Evolutionary conservation across 1,140 invertebrate genomes (phyloP), one percentile per base, ranked within the genome.

Genomic region (Matsumurasca onukii): DNA sequence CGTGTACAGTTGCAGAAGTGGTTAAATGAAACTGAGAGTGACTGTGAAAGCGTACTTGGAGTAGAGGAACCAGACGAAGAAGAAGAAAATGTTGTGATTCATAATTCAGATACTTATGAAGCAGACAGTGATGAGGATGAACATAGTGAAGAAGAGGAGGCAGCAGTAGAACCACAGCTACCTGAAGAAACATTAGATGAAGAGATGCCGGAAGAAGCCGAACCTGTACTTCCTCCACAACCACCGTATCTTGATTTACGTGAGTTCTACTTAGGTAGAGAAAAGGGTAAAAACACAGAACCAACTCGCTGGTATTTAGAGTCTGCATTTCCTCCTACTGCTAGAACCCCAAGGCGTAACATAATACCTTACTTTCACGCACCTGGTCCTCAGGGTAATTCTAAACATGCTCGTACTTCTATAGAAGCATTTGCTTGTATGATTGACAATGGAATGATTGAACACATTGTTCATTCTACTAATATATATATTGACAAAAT

Each of bases 21-120:
- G 27, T 61, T 61, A 29, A 27, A 15, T 5, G 63, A 66, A 69
- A 48, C 73, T 70, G 20, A 65, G 29, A 13, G 34, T 29, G 9
- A 71, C 20, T 5, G 20, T 3, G 13, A 52, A 52, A 52, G 49
- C 5, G 12, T 52, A 12, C 20, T 52, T 12, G 49, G 49, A 52
- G 22, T 52, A 12, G 22, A 52, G 22, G 49, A 52, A 12, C 22
- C 49, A 22, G 49, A 52, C 49, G 22, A n/a, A 52, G 49, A 12
- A 3, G 49, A 52, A 52, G 20, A 52, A 12, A 20, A 52, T 45
- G 39, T 45, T 45, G n/a, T 52, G 20, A 52, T 52, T 52, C 20
- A 52, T 20, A 52, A 45, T 45, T 12, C 39, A 52, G 49, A 12
- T 12, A 12, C 22, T 52, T 52, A 5, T 12, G 49, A 52, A 52